Evolutionary conservation across 2,888 invertebrate species (phyloP).

Genomic region (Mythimna loreyi): DNA sequence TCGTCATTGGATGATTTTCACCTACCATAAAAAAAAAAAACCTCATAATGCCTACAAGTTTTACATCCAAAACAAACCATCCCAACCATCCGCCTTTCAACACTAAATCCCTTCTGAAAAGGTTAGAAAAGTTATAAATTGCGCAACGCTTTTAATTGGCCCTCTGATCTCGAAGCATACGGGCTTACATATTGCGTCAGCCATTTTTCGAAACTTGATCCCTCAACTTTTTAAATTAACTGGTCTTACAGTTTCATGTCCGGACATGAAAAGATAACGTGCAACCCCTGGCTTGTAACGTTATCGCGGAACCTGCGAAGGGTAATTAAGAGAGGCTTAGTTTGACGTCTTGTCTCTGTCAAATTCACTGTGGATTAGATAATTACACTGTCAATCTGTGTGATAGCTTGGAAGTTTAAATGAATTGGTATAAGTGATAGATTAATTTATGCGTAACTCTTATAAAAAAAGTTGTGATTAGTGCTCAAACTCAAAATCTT

Average conservation of each 20-base stretch:
- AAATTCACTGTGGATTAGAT: slow-evolving; percentile 32
- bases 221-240: slow-evolving; percentile 51
- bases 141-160: slow-evolving; percentile 32
- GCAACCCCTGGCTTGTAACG: slow-evolving; percentile 7
- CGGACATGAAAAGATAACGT: too few relatives aligned
- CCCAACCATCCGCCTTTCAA: background rate
- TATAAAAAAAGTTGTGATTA: background rate
- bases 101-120: slow-evolving; percentile 14
- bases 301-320: slow-evolving; percentile 18
- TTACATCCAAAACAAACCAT: background rate
- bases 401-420: slow-evolving; percentile 23
- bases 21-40: too few relatives aligned
- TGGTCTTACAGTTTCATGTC: slow-evolving; percentile 27
- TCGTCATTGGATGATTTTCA: too few relatives aligned
- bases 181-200: slow-evolving; percentile 18
- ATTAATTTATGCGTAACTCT: background rate
- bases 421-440: background rate
- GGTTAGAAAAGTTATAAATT: slow-evolving; percentile 19
- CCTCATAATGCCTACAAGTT: background rate
- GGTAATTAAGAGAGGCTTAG: slow-evolving; percentile 35
- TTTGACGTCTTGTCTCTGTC: slow-evolving; percentile 40
- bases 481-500: too few relatives aligned
- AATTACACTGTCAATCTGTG: slow-evolving; percentile 48
- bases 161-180: slow-evolving; percentile 18
- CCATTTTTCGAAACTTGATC: slow-evolving; percentile 33